phyloP scores from a whole-genome alignment of 2,113 vertebrate genomes.

The Seriola rivoliana region DNA sequence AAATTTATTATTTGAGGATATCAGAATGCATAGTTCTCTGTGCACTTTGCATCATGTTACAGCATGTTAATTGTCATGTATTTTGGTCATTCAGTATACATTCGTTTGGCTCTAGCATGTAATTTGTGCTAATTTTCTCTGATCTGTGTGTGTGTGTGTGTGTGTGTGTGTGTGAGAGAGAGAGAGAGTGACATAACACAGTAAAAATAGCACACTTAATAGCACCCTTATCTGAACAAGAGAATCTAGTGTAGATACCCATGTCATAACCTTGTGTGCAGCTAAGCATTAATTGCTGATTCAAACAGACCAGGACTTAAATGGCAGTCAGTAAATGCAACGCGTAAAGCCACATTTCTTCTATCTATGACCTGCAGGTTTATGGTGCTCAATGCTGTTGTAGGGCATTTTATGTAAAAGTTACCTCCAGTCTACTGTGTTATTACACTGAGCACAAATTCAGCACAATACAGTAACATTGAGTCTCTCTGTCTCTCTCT shows the following conservation, averaged over 20 bases:
- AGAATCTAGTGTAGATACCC: neutral
- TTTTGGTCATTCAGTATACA: too few species aligned
- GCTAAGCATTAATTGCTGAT: slow-evolving; percentile 10
- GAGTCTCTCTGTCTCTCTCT: too few species aligned
- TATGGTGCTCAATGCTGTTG: neutral
- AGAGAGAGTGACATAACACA: neutral
- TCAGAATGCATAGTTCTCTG: too few species aligned
- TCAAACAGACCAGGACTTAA: neutral
- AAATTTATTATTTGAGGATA: too few species aligned
- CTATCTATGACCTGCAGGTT: neutral
- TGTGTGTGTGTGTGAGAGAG: too few species aligned
- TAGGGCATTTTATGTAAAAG: too few species aligned
- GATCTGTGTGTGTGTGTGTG: too few species aligned
- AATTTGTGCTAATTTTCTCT: neutral
- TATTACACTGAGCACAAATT: neutral
- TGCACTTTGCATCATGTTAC: too few species aligned
- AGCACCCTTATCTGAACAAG: slow-evolving; percentile 11
- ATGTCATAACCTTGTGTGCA: neutral
- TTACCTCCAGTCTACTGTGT: neutral
- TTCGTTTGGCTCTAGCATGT: too few species aligned
- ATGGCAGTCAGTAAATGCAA: neutral
- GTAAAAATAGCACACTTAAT: neutral
- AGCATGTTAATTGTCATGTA: too few species aligned
- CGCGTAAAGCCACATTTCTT: neutral
- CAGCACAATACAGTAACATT: neutral